Percentiles rank a stretch among this genome's conserved stretches.
phyloP scores from a whole-genome alignment of 2,797 vertebrate genomes.

The Tamandua tetradactyla region DNA sequence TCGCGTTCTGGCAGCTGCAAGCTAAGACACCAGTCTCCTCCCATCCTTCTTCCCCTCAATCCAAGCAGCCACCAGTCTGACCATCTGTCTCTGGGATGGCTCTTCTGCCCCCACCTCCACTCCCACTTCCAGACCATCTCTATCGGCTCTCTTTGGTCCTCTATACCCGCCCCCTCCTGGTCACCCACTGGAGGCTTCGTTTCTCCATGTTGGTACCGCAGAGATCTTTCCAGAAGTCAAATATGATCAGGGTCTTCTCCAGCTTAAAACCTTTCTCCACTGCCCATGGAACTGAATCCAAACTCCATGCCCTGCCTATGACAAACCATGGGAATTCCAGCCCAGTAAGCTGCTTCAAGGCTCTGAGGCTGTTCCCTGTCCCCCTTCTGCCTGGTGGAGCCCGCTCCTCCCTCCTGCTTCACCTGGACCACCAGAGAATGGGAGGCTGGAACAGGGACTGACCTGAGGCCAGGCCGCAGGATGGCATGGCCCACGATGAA shows the following conservation, averaged over 20 bases:
- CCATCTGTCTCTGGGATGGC: not conserved
- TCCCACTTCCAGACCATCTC: not conserved
- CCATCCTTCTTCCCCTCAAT: not conserved
- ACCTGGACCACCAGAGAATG: no score
- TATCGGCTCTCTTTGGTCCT: not conserved
- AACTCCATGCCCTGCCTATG: not conserved
- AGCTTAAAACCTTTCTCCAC: not conserved
- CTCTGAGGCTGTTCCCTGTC: not conserved
- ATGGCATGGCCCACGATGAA: constrained; percentile 94
- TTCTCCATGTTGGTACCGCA: not conserved
- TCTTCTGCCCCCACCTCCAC: not conserved
- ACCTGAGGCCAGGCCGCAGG: constrained; percentile 93
- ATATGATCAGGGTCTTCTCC: not conserved
- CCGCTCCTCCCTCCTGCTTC: not conserved
- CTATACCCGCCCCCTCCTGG: not conserved
- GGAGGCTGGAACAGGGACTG: not conserved
- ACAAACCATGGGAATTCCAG: not conserved
- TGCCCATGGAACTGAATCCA: not conserved
- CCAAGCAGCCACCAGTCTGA: not conserved
- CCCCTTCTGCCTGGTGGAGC: not conserved
- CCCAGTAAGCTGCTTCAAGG: not conserved
- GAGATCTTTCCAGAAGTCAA: not conserved
- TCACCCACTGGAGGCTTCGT: not conserved
- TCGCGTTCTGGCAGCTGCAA: no score
- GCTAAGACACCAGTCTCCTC: no score